Evolutionary conservation across 2,888 invertebrate species (phyloP), one percentile per base, ranked within the genome.

Genomic region (Lottia gigantea): DNA sequence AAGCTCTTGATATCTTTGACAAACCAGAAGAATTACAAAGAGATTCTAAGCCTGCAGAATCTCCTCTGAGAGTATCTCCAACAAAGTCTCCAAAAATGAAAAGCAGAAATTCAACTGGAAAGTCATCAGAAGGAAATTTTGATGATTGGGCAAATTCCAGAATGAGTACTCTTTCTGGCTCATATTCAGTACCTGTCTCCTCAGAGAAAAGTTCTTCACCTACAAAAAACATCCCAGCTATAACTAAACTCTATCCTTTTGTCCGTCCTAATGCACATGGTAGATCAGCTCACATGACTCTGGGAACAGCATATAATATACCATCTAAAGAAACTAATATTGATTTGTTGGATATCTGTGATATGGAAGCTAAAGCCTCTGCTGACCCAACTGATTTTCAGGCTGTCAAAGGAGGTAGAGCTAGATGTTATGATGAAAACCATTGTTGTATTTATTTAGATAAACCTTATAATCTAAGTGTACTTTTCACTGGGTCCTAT

Each of bases 1-100:
- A 80, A 7, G 79, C 83, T 62, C 75, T 84, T 31, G 66, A 74
- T 26, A 72, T 88, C 12, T 88, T 86, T 81, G 82, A 81, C 45
- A 79, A 79, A 68, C 78, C 78, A 40, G 82, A 82, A 46, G 82
- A 81, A 62, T 71, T 67, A 23, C 71, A 76, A 23, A 70, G 76
- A 64, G 76, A 74, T 46, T 71, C 66, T 23, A 63, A 1, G 7
- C 40, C 8, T 6, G 55, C 55, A 23, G 19, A 8, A 19, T 55
- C n/a, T 8, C 55, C 55, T 19, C 19, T 19, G 19, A 55, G 23
- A 55, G 19, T 23, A 12, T 23, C 23, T 19, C 55, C 55, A 23
- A 55, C 11, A 55, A 55, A 55, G 23, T 23, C 55, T 23, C 55
- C 55, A 19, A 55, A 55, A 55, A 47, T 47, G 12, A 45, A 46